Evolutionary conservation across 23 tunicate species (phyloP).

Genomic region (Phallusia fumigata): DNA sequence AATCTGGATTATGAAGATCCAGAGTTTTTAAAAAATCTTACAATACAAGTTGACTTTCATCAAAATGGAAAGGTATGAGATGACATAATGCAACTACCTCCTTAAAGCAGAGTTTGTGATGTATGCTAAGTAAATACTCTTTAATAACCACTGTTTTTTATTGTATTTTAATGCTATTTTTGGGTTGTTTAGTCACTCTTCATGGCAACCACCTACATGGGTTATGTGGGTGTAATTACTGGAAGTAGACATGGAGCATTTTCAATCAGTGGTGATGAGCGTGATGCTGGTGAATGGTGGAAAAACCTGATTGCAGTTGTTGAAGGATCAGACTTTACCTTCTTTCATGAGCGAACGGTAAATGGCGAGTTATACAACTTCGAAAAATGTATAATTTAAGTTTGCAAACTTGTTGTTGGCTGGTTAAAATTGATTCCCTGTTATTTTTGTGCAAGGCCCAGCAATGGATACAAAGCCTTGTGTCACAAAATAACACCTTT

Average conservation of each 20-base stretch:
- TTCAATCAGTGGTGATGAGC: conserved; percentile 59
- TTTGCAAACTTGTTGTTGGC: too few relatives aligned
- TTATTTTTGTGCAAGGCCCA: too few relatives aligned
- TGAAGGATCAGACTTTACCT: conserved; percentile 26
- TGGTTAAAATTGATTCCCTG: too few relatives aligned
- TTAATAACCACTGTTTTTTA: too few relatives aligned
- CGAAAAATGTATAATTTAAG: too few relatives aligned
- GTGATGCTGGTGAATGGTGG: conserved; percentile 43
- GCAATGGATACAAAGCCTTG: too few relatives aligned
- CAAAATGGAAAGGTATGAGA: conserved; percentile 55
- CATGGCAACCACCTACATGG: conserved; percentile 63
- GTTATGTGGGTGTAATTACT: conserved; percentile 75
- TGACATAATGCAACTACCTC: too few relatives aligned
- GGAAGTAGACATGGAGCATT: conserved; percentile 56
- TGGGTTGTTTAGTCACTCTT: conserved; percentile 32
- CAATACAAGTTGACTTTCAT: conserved; percentile 67
- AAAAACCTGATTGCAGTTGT: conserved; percentile 16
- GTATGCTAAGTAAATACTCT: too few relatives aligned
- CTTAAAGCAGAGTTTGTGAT: too few relatives aligned
- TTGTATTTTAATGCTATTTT: not conserved
- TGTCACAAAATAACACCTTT: too few relatives aligned
- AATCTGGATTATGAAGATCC: conserved; percentile 73
- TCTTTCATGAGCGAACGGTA: conserved; percentile 43
- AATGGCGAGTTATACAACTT: too few relatives aligned
- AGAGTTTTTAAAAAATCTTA: conserved; percentile 36